Base-by-base conservation (phyloP, 2,888 invertebrate genomes). In the Aphidius colemani region DNA sequence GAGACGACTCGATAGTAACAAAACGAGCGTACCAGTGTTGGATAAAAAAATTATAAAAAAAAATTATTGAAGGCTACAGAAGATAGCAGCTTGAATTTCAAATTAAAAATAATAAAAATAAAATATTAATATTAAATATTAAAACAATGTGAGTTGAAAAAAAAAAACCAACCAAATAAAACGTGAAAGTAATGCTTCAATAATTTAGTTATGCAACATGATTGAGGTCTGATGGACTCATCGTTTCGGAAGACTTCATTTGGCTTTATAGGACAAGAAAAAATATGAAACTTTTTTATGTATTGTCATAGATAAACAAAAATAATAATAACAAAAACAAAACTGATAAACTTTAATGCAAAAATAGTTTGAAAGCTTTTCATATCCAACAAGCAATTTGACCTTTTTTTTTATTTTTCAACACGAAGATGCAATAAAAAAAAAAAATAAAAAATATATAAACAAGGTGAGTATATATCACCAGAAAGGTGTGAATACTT, bases 1-100 rank as follows among this genome's bases (percentile, higher is more conserved):
- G 65, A 65, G 57, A 57, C 60, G 61, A 49, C 59, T 64, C 49
- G 44, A 58, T 61, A 58, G 58, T 41, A 57, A 57, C 57, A 49
- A 64, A 55, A 55, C 45, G 48, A 53, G 43, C 50, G 53, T 53
- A 40, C 10, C 41, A 43, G 39, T 41, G 30, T 18, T 53, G 43
- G 10, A 13, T 9, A 58, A 49, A 58, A 63, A 57, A 58, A 51
- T 50, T 11, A 18, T 9, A 11, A 57, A n/a, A 46, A 30, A 57
- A 13, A 57, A 45, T 44, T 57, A 57, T 57, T 46, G 57, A 41
- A 57, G 10, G 45, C 46, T 10, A 11, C 39, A 30, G 30, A 30
- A 30, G 18, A 45, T 45, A 56, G 40, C 30, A n/a, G 7, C n/a
- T 56, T 56, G 45, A 56, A 56, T 56, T 56, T 18, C 56, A 10